phyloP scores from a whole-genome alignment of 92 coral and sea anemone species.

The Parazoanthus swiftii region DNA sequence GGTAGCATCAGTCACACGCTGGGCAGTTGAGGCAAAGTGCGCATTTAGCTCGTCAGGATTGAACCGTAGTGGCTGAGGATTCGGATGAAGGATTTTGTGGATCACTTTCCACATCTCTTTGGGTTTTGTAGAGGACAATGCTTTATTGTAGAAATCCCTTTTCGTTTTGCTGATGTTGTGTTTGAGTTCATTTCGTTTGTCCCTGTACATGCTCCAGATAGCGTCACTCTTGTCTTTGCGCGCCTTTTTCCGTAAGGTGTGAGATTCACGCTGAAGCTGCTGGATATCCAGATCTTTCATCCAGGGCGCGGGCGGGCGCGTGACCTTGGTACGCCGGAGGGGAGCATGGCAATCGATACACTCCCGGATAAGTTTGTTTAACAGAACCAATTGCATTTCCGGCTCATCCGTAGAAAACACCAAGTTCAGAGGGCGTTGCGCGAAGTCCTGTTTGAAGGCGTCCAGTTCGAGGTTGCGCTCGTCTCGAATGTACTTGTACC shows the following conservation, averaged over 20 bases:
- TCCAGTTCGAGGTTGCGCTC: too few relatives aligned
- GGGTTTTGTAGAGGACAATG: neutral
- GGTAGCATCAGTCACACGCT: conserved; percentile 21
- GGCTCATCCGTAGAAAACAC: conserved; percentile 38
- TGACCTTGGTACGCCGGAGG: conserved; percentile 2
- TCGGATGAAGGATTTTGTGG: conserved; percentile 24
- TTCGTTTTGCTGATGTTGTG: conserved; percentile 7
- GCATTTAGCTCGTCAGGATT: neutral
- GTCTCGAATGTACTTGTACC: too few relatives aligned
- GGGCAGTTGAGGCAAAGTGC: conserved; percentile 22
- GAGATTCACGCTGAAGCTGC: conserved; percentile 37
- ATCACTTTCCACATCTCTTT: conserved; percentile 1
- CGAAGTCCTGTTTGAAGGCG: too few relatives aligned
- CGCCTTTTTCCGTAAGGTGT: too few relatives aligned
- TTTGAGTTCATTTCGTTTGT: conserved; percentile 32
- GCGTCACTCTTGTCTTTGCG: too few relatives aligned
- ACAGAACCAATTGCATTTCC: conserved; percentile 44
- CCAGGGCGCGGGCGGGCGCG: conserved; percentile 60
- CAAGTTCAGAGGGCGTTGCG: neutral
- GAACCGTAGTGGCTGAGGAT: conserved; percentile 1
- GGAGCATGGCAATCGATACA: too few relatives aligned
- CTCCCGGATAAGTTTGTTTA: neutral
- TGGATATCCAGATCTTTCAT: conserved; percentile 28
- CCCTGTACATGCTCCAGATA: conserved; percentile 20
- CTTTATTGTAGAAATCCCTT: conserved; percentile 27